phyloP scores from a whole-genome alignment of 64 coral and sea anemone genomes.

The Porites lutea region DNA sequence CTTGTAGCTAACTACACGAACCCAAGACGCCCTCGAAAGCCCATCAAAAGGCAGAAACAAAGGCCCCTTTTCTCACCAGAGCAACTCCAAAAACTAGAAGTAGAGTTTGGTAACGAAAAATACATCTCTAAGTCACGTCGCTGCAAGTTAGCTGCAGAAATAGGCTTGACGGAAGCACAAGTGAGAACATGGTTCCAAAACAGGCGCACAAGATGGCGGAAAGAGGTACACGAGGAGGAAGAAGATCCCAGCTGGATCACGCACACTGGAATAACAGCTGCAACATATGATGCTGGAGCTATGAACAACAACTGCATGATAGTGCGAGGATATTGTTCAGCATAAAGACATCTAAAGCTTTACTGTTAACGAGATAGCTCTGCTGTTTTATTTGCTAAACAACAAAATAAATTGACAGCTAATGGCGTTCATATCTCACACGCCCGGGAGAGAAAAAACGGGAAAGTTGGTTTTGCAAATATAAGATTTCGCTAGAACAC shows the following conservation, averaged over 20 bases:
- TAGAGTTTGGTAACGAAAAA: slow-evolving; percentile 83
- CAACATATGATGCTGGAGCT: slow-evolving; percentile 38
- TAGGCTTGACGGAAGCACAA: slow-evolving; percentile 80
- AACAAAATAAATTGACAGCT: too few relatives aligned
- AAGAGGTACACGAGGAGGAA: slow-evolving; percentile 70
- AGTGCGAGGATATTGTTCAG: slow-evolving; percentile 71
- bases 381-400: too few relatives aligned
- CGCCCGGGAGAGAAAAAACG: too few relatives aligned
- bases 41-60: slow-evolving; percentile 81
- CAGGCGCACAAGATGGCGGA: slow-evolving; percentile 87
- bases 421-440: too few relatives aligned
- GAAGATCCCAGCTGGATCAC: slow-evolving; percentile 64
- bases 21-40: slow-evolving; percentile 71
- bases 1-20: slow-evolving; percentile 75
- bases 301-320: slow-evolving; percentile 62
- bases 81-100: slow-evolving; percentile 79
- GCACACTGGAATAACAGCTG: slow-evolving; percentile 38
- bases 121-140: slow-evolving; percentile 85
- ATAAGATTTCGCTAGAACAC: too few relatives aligned
- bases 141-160: slow-evolving; percentile 73
- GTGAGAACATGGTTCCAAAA: slow-evolving; percentile 90
- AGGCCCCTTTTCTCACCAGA: slow-evolving; percentile 77
- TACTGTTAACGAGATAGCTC: too few relatives aligned
- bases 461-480: too few relatives aligned
- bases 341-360: background rate